phyloP scores from a whole-genome alignment of 2,113 vertebrate genomes.

The Strix aluco region DNA sequence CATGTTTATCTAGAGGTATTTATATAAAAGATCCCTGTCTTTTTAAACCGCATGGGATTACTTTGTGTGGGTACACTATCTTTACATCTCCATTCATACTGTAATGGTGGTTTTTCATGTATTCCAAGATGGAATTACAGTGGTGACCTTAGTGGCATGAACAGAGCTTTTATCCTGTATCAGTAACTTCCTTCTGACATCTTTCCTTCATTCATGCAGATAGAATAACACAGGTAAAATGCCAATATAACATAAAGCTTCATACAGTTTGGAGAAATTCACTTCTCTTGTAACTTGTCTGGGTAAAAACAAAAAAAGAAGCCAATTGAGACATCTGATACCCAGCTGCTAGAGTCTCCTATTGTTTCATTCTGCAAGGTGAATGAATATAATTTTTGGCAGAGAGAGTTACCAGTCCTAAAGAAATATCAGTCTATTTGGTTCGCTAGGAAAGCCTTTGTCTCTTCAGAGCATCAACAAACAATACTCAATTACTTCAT shows the following conservation, averaged over 20 bases:
- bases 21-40: background rate
- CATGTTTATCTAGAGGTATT: background rate
- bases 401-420: background rate
- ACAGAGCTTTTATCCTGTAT: background rate
- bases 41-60: background rate
- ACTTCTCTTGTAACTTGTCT: background rate
- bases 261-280: background rate
- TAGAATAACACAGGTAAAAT: background rate
- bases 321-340: background rate
- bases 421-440: background rate
- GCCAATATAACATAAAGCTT: background rate
- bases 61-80: background rate
- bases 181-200: background rate
- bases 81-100: background rate
- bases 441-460: background rate
- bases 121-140: background rate
- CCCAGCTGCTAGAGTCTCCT: background rate
- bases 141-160: background rate
- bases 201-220: background rate
- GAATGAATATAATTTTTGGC: background rate
- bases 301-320: background rate
- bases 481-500: background rate
- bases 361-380: slow-evolving; percentile 6
- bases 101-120: background rate
- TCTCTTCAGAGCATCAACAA: background rate